Percentiles rank a stretch among this genome's conserved stretches.
These are phyloP conservation scores for Drosophila kambysellisi DNA, from an alignment of 2,888 invertebrate genomes.

Conservation along the genomic window DNA sequence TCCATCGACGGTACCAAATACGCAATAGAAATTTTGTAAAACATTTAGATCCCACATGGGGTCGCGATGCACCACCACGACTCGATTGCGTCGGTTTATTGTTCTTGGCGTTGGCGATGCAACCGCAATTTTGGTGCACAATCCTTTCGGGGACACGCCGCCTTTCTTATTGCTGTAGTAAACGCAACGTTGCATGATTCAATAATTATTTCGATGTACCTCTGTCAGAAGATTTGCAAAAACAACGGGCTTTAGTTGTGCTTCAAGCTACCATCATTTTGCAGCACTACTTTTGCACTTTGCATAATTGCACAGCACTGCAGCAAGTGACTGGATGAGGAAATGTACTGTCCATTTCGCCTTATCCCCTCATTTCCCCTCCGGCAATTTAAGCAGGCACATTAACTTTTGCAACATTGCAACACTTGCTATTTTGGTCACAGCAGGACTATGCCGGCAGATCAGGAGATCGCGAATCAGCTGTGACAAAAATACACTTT, in stretches of 20 bases:
- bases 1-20: background rate
- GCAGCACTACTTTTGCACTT: background rate
- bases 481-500: background rate
- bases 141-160: background rate
- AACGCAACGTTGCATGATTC: constrained; percentile 28
- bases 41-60: background rate
- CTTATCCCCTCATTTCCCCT: too few species aligned
- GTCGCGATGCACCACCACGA: background rate
- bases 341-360: background rate
- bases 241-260: constrained; percentile 5
- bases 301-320: constrained; percentile 31
- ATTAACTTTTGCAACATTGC: background rate
- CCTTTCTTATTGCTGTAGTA: background rate
- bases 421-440: background rate
- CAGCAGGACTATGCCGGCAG: background rate
- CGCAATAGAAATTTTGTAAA: fast-evolving
- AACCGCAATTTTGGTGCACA: constrained; percentile 16
- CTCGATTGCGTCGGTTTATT: background rate
- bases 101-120: constrained; percentile 31
- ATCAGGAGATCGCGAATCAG: background rate
- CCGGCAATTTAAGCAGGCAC: background rate
- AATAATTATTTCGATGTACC: background rate
- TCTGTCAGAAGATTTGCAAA: background rate
- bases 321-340: background rate
- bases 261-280: background rate